phyloP scores from a whole-genome alignment of 2,888 invertebrate genomes.

The Furcula furcula region DNA sequence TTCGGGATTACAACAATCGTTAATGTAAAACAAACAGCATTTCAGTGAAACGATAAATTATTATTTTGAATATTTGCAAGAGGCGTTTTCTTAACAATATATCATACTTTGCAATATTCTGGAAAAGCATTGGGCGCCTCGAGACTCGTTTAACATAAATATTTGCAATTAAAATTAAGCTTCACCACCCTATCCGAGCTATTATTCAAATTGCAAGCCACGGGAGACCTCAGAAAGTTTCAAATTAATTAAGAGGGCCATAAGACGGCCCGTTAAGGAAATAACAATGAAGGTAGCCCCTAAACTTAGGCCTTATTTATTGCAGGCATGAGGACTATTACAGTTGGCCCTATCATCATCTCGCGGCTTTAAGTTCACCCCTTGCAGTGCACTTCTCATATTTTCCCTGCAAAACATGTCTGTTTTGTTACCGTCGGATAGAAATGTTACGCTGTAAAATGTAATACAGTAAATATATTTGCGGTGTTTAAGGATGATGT shows the following conservation, averaged over 20 bases:
- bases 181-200: constrained; percentile 71
- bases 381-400: constrained; percentile 39
- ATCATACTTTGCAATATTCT: constrained; percentile 70
- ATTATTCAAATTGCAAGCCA: constrained; percentile 80
- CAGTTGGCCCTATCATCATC: constrained; percentile 59
- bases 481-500: too few species aligned
- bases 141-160: constrained; percentile 76
- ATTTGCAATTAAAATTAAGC: constrained; percentile 81
- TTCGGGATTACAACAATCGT: constrained; percentile 8
- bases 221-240: constrained; percentile 80
- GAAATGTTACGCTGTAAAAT: too few species aligned
- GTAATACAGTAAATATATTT: too few species aligned
- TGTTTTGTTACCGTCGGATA: too few species aligned
- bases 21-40: constrained; percentile 25
- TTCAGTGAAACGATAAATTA: constrained; percentile 33
- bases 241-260: constrained; percentile 81
- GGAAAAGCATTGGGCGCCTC: constrained; percentile 43
- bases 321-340: constrained; percentile 63
- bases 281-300: constrained; percentile 71
- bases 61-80: constrained; percentile 31
- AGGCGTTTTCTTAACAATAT: constrained; percentile 53
- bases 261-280: constrained; percentile 81
- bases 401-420: constrained; percentile 45
- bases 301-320: constrained; percentile 70
- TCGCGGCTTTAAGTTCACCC: constrained; percentile 52